Conservation (phyloP, 2,113 vertebrate genomes). For the Ictalurus punctatus region DNA sequence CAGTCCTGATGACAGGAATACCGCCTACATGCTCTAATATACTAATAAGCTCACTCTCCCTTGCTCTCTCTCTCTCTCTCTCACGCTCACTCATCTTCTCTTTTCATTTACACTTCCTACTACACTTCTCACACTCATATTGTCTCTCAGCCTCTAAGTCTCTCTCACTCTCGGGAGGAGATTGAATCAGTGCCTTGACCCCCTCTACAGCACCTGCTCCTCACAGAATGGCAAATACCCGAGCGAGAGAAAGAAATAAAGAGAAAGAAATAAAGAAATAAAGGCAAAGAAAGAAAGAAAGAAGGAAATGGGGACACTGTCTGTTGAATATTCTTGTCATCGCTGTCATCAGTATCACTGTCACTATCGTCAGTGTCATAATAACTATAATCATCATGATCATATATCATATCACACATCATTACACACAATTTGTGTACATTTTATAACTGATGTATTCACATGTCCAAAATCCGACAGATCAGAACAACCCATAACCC, state of each 20-base stretch:
- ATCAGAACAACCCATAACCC: background rate
- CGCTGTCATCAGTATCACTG: background rate
- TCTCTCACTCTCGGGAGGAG: conserved; percentile 39
- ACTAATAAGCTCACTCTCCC: conserved; percentile 44
- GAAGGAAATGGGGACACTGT: background rate
- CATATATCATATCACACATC: background rate
- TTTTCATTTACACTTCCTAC: conserved; percentile 36
- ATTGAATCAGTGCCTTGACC: conserved; percentile 50
- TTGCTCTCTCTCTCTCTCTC: conserved; percentile 29
- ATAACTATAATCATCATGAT: background rate
- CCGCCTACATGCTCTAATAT: conserved; percentile 57
- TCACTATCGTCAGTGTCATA: background rate
- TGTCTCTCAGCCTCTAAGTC: conserved; percentile 29
- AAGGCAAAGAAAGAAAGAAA: background rate
- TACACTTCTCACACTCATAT: conserved; percentile 42
- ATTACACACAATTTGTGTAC: background rate
- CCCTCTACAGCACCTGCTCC: conserved; percentile 47
- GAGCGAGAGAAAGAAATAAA: conserved; percentile 15
- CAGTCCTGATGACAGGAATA: conserved; percentile 39
- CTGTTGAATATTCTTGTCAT: background rate
- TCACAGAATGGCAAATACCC: conserved; percentile 39
- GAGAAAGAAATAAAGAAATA: background rate
- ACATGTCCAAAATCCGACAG: background rate
- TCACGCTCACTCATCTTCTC: conserved; percentile 16
- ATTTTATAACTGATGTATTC: background rate